Base-by-base conservation (phyloP, 2,113 vertebrate genomes). In the Coregonus clupeaformis region DNA sequence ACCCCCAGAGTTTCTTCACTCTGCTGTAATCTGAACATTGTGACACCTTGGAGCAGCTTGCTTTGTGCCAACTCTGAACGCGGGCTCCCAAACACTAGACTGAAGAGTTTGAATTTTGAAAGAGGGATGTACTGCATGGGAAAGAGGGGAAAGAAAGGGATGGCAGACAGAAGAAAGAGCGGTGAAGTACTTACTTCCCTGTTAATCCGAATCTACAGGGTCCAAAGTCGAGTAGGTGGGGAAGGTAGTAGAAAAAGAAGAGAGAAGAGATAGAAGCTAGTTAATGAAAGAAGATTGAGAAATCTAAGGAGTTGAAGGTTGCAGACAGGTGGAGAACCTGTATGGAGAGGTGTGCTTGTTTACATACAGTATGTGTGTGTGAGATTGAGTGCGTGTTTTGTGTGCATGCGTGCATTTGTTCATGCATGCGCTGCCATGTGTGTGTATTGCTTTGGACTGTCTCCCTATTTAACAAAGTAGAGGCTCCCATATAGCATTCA, bases 191-290 rank as follows among this genome's bases (percentile, higher is more conserved):
- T 95, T 94, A 95, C 94, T 94, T 94, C 94, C 91, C 93, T 94
- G 94, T 95, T 95, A 92, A 95, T 94, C 94, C 93, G 94, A 93
- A 94, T 94, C 94, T 94, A 94, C 92, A 93, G 91, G 89, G 92
- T 93, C 93, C 94, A 84, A 90, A 91, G 90, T 90, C 84, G 89
- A 90, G 89, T 85, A 91, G 87, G 88, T 88, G 85, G 83, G 89
- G 83, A 88, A 84, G 78, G 88, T 85, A 86, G 90, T 90, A 91
- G 89, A 93, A 91, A 92, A 91, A 93, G 90, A 92, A 92, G 16
- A 55, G 36, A 55, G 52, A 55, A 55, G 89, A 94, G 92, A 93
- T 89, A 93, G 85, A 89, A 84, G 85, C 91, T 88, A 91, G 89
- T 92, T 91, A 91, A 92, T 92, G 91, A 92, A 81, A 91, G 73